Evolutionary conservation across 2,113 vertebrate genomes (phyloP).

Genomic region (Anhinga rufa): DNA sequence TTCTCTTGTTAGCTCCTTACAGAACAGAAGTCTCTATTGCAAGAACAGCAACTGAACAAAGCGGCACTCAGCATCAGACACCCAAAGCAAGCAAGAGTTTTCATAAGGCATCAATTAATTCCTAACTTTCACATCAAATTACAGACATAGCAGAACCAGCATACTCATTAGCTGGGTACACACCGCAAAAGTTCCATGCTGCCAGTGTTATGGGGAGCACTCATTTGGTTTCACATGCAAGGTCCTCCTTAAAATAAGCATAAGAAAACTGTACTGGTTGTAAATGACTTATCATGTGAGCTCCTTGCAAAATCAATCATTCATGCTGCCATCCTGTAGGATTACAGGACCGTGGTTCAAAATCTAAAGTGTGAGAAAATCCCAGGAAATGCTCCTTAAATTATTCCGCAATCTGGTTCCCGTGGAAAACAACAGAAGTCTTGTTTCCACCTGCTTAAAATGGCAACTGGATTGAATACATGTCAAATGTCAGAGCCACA

Average conservation of each 20-base stretch:
- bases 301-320: neutral
- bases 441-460: neutral
- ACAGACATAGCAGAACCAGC: neutral
- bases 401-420: neutral
- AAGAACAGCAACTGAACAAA: neutral
- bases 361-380: neutral
- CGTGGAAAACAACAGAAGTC: neutral
- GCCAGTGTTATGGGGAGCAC: neutral
- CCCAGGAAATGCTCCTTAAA: neutral
- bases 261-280: neutral
- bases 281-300: neutral
- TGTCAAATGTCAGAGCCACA: neutral
- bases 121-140: neutral
- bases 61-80: neutral
- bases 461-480: neutral
- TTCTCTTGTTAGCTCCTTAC: neutral
- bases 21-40: neutral
- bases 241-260: neutral
- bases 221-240: neutral
- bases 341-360: neutral
- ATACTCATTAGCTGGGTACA: neutral
- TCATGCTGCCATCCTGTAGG: neutral
- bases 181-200: neutral
- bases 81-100: neutral
- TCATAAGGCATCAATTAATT: neutral